Conservation (phyloP, 1,140 invertebrate genomes). For the Conus ventricosus region DNA sequence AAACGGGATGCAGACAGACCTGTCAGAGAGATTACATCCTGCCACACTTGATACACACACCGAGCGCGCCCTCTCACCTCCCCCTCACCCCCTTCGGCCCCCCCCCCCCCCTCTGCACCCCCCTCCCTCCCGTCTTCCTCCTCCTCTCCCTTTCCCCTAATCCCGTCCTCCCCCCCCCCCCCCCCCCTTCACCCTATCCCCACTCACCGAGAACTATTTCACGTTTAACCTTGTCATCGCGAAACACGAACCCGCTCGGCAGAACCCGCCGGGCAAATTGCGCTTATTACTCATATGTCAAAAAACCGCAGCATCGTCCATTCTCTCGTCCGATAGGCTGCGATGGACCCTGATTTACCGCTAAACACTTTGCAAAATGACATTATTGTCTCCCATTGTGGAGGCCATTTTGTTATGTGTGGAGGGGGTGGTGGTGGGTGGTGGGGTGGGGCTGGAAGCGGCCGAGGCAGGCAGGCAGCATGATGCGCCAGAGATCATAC, state of each 20-base stretch:
- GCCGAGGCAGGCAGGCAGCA: not conserved
- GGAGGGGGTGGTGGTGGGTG: no score
- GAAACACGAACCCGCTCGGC: not conserved
- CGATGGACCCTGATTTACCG: slow-evolving; percentile 13
- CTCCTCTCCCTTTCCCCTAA: not conserved
- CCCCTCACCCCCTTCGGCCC: no score
- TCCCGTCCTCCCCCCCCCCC: not conserved
- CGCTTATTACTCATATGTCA: slow-evolving; percentile 5
- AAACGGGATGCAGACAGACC: no score
- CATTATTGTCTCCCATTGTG: slow-evolving; percentile 7
- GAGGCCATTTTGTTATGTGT: not conserved
- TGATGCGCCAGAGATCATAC: not conserved
- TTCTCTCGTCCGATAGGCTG: not conserved
- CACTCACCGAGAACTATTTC: not conserved
- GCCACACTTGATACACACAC: not conserved
- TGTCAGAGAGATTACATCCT: no score
- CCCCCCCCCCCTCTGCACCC: not conserved
- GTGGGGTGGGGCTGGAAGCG: not conserved
- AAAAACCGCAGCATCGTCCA: not conserved
- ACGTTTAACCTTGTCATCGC: slow-evolving; percentile 21
- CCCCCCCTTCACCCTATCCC: not conserved
- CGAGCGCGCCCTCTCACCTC: not conserved
- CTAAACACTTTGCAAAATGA: slow-evolving; percentile 16
- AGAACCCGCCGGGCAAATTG: not conserved
- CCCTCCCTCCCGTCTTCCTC: not conserved